Conservation (phyloP, 2,113 vertebrate genomes). For the Prinia subflava region DNA sequence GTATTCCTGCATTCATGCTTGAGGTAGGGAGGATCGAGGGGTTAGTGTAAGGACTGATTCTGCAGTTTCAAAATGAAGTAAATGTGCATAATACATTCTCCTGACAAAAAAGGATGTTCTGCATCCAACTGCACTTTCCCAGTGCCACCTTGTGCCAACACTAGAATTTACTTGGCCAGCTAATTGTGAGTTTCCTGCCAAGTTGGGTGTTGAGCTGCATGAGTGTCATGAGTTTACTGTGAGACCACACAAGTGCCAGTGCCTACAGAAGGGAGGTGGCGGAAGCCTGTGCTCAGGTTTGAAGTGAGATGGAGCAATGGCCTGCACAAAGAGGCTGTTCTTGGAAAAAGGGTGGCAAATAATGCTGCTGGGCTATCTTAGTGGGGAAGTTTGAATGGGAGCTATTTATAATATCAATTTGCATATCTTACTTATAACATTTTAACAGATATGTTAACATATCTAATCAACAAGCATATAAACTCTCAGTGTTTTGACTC, state of each 20-base stretch:
- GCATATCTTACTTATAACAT: neutral
- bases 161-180: conserved; percentile 12
- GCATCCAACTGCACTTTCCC: neutral
- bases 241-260: neutral
- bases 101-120: neutral
- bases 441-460: neutral
- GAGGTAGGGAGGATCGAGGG: neutral
- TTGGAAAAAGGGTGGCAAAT: neutral
- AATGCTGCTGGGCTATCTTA: neutral
- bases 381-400: neutral
- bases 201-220: neutral
- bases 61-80: neutral
- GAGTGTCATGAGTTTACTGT: neutral
- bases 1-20: neutral
- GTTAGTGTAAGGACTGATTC: neutral
- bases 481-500: neutral
- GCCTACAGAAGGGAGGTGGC: neutral
- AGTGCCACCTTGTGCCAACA: neutral
- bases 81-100: neutral
- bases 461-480: neutral
- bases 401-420: neutral
- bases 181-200: neutral
- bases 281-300: neutral
- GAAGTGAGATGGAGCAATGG: neutral
- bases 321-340: neutral